These are phyloP conservation scores for Sylvia atricapilla DNA, from an alignment of 2,113 vertebrate species.

Conservation along the genomic window DNA sequence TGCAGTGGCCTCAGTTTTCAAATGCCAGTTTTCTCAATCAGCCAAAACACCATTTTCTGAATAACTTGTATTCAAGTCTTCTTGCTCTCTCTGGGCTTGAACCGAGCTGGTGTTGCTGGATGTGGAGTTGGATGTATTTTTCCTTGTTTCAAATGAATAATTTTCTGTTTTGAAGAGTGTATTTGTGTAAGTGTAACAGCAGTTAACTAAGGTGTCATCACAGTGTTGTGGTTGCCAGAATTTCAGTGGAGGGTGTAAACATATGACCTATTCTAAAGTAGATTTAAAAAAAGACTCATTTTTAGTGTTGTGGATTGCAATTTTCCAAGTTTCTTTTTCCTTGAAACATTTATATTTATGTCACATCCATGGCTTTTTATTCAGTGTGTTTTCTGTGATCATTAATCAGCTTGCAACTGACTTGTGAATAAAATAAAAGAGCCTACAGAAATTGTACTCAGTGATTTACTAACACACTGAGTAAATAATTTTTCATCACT, in stretches of 20 bases:
- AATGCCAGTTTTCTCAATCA: not conserved
- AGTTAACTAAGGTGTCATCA: not conserved
- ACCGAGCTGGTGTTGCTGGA: not conserved
- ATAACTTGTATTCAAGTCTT: not conserved
- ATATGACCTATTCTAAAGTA: not conserved
- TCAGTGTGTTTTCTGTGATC: not conserved
- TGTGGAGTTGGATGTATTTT: not conserved
- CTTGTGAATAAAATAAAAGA: not conserved
- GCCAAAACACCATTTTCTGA: not conserved
- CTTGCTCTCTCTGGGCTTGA: not conserved
- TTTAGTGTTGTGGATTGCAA: not conserved
- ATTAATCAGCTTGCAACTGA: not conserved
- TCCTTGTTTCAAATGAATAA: not conserved
- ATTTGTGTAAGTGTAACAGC: not conserved
- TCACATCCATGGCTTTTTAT: not conserved
- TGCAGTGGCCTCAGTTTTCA: not conserved
- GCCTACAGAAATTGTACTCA: not conserved
- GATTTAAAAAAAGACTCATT: not conserved
- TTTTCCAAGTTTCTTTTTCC: not conserved
- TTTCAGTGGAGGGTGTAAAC: not conserved
- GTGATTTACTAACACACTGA: not conserved
- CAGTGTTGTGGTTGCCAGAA: not conserved
- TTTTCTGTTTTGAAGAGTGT: not conserved
- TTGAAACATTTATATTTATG: not conserved
- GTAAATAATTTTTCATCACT: not conserved